Conservation (phyloP, 2,113 vertebrate species). For the Paratilapia polleni region DNA sequence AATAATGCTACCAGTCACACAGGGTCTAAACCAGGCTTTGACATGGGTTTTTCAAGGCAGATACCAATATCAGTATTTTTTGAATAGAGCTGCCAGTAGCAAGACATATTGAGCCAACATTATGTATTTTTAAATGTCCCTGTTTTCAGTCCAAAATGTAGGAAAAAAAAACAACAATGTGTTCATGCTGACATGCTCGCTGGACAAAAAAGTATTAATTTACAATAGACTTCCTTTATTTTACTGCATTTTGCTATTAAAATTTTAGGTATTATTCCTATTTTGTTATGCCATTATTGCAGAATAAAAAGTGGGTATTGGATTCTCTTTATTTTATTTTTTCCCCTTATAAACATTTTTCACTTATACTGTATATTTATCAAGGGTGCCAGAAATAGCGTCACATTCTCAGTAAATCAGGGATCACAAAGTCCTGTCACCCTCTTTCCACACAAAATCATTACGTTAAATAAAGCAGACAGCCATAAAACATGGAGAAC, state of each 20-base stretch:
- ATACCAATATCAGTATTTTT: conserved; percentile 39
- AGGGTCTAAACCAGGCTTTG: conserved; percentile 50
- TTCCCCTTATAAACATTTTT: not conserved
- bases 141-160: not conserved
- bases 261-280: not conserved
- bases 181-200: not conserved
- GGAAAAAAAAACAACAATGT: not conserved
- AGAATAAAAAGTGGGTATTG: not conserved
- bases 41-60: conserved; percentile 31
- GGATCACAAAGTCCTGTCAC: not conserved
- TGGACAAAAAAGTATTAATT: not conserved
- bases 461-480: not conserved
- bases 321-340: not conserved
- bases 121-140: conserved; percentile 24
- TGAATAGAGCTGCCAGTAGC: conserved; percentile 19
- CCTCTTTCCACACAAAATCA: not conserved
- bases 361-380: not conserved
- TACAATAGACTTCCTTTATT: not conserved
- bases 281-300: not conserved
- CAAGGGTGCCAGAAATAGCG: not conserved
- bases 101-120: conserved; percentile 2
- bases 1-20: conserved; percentile 46
- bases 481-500: not conserved
- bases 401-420: not conserved
- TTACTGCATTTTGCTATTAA: not conserved